Base-by-base conservation (phyloP, 2,888 invertebrate species). In the Pterobdella sp. region DNA sequence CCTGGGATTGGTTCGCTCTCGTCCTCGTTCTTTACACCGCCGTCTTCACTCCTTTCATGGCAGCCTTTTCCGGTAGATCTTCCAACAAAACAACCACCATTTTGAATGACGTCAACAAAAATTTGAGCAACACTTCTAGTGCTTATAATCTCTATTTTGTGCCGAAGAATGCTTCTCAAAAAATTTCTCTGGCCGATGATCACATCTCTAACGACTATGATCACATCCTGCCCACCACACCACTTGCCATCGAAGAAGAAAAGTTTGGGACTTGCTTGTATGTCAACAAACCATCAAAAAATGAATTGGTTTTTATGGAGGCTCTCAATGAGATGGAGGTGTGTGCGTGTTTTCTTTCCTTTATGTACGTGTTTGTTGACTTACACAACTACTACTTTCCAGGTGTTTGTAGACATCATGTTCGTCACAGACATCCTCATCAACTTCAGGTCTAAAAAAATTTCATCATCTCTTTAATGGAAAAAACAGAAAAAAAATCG, bases 381-480 rank as follows among this genome's bases (percentile, higher is more conserved):
- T 81, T 82, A 0, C 79, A 84, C 34, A 82, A 84, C n/a, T n/a
- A n/a, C n/a, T n/a, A 81, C 83, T 52, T 81, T 84, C 42, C 84
- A 84, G 76, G 79, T 84, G 36, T 80, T 84, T 56, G 84, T 84
- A 14, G 84, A 84, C 77, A 76, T 84, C 29, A 83, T 84, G 82
- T 84, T 84, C 77, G 82, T 83, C 68, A 81, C 81, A 0, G 84
- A 84, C 77, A 84, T 84, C 74, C 78, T 84, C 72, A 83, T 84
- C 68, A 84, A 83, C 78, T 84, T 84, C 77, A 78, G 71, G 71
- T 71, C 10, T 3, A 29, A 42, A 22, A 42, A 42, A 42, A 42
- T 7, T 42, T 42, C 22, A 22, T 42, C 22, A 42, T 14, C 7
- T 22, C 49, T 42, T 42, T 42, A 42, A 42, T 14, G 49, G 10